Base-by-base conservation (phyloP, 2,888 invertebrate genomes). In the Leistus spinibarbis region DNA sequence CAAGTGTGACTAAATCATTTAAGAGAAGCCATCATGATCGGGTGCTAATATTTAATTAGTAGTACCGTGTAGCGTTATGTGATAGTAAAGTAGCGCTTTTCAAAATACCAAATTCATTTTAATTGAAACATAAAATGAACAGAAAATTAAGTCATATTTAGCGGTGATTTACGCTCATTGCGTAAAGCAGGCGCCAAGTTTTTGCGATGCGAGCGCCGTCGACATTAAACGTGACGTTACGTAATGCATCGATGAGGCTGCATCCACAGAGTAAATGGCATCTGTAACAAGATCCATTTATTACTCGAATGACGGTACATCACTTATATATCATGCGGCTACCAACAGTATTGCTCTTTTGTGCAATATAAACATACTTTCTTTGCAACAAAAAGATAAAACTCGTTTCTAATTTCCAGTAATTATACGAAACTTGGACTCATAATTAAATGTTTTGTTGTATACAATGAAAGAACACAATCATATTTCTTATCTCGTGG, bases 41-140 rank as follows among this genome's bases (percentile, higher is more conserved):
- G 17, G 16, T 17, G 17, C 19, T 19, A 10, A 60, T 10, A 60
- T 60, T 60, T 60, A 60, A 60, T 60, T 60, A 60, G 16, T 22
- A 60, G 19, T 19, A 13, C 40, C 3, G 5, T 40, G 40, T 40
- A 7, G 40, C 40, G n/a, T n/a, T n/a, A n/a, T n/a, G n/a, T n/a
- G n/a, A n/a, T n/a, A n/a, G n/a, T n/a, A n/a, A n/a, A n/a, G n/a
- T n/a, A n/a, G n/a, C n/a, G 53, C 62, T 57, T 65, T 71, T 54
- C 71, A 19, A 71, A 71, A 71, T 72, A 64, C 66, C 72, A 65
- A 72, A 72, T 64, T 72, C 72, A 66, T 72, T 71, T 72, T 72
- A 72, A 72, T 72, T 72, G 66, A 72, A 72, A 65, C 72, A 72
- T 72, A 72, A 72, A 65, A 72, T 65, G 56, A 72, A 72, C 65